Evolutionary conservation across 2,888 invertebrate genomes (phyloP).

Genomic region (Nipponacmea schrenckii): DNA sequence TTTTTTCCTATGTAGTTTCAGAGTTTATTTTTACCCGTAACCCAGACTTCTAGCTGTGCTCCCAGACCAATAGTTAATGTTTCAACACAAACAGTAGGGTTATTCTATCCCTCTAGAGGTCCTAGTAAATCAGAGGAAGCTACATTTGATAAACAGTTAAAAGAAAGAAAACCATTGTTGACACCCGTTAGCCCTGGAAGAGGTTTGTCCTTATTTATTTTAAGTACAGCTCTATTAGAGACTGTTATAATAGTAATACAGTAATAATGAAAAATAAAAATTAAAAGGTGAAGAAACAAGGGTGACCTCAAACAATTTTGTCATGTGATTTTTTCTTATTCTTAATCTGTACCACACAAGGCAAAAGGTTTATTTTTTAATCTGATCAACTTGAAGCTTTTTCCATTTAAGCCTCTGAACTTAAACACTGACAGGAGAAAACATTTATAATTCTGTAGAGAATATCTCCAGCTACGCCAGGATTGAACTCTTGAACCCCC

Average conservation of each 20-base stretch:
- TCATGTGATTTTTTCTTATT: background rate
- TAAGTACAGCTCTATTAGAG: background rate
- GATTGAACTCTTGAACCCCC: too few species aligned
- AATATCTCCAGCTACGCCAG: too few species aligned
- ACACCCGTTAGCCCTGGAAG: conserved; percentile 68
- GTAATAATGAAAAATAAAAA: background rate
- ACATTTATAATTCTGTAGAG: too few species aligned
- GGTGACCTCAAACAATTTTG: background rate
- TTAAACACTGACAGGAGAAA: too few species aligned
- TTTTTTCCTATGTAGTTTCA: background rate
- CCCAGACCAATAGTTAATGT: conserved; percentile 40
- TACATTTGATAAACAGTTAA: conserved; percentile 60
- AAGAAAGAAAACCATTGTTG: conserved; percentile 62
- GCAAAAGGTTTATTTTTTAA: background rate
- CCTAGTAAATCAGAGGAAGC: conserved; percentile 54
- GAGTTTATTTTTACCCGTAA: background rate
- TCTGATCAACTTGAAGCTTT: too few species aligned
- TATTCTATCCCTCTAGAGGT: conserved; percentile 66
- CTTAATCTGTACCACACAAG: background rate
- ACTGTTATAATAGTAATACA: too few species aligned
- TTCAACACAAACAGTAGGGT: conserved; percentile 66
- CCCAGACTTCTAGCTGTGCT: conserved; percentile 7
- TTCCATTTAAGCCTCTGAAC: too few species aligned
- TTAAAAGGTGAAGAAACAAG: background rate
- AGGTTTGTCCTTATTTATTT: conserved; percentile 46